Evolutionary conservation across 2,113 vertebrate genomes (phyloP).

Genomic region (Oreochromis spilurus): DNA sequence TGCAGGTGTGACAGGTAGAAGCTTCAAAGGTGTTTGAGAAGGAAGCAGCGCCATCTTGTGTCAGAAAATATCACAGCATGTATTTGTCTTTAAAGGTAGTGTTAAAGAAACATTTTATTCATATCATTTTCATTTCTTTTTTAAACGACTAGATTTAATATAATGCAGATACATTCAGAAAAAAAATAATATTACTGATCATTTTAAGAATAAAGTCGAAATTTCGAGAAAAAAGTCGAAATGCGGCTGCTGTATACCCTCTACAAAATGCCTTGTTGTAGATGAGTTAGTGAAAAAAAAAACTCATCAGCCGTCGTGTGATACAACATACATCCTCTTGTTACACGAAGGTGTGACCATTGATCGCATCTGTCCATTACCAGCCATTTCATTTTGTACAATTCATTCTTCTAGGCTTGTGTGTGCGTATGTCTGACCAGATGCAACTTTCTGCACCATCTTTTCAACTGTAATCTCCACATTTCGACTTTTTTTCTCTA

Average conservation of each 20-base stretch:
- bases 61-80: background rate
- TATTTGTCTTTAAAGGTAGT: background rate
- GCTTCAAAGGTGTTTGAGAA: background rate
- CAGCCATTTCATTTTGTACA: background rate
- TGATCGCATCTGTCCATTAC: background rate
- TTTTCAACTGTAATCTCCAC: background rate
- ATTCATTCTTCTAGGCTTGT: background rate
- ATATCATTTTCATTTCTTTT: background rate
- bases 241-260: background rate
- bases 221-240: background rate
- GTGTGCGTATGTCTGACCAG: background rate
- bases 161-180: background rate
- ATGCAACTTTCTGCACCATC: background rate
- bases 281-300: background rate
- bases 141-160: background rate
- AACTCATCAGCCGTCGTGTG: background rate
- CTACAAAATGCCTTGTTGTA: background rate
- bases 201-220: background rate
- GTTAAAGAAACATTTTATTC: background rate
- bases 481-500: background rate
- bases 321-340: background rate
- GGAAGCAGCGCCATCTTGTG: slow-evolving; percentile 30
- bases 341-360: background rate
- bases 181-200: background rate
- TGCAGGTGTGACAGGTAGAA: background rate